Percentiles rank a stretch among this genome's conserved stretches.
These are phyloP conservation scores for Otus scops DNA, from an alignment of 2,797 vertebrate species.

Conservation along the genomic window DNA sequence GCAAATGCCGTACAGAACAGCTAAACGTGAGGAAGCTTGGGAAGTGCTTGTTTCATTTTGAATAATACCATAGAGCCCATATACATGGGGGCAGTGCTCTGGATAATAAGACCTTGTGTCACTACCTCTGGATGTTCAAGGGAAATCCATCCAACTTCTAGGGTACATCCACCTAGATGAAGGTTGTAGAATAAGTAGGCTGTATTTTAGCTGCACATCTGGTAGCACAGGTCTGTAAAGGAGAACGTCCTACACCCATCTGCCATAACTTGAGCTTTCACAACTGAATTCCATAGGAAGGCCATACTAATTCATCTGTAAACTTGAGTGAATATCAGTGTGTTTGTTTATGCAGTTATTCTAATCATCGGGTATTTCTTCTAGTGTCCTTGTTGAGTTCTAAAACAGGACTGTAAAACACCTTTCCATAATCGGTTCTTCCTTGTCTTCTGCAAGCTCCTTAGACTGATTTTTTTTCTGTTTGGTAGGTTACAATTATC, in stretches of 20 bases:
- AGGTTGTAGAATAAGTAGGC: background rate
- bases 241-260: background rate
- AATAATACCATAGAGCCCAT: background rate
- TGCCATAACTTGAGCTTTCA: background rate
- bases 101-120: rapidly evolving
- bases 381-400: background rate
- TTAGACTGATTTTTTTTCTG: background rate
- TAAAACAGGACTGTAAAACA: background rate
- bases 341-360: background rate
- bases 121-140: background rate
- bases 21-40: background rate
- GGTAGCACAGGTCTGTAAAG: background rate
- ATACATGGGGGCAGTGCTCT: rapidly evolving
- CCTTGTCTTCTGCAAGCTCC: background rate
- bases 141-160: background rate
- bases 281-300: background rate
- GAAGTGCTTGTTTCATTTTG: background rate
- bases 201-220: background rate
- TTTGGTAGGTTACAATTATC: background rate
- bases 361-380: background rate
- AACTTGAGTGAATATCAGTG: background rate
- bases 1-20: background rate
- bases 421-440: background rate
- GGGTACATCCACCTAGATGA: background rate
- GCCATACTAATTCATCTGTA: background rate